A percentile compares a stretch with the other conserved stretches of the same genome.
Conservation (phyloP, 2,113 vertebrate species). For the Puma concolor region DNA sequence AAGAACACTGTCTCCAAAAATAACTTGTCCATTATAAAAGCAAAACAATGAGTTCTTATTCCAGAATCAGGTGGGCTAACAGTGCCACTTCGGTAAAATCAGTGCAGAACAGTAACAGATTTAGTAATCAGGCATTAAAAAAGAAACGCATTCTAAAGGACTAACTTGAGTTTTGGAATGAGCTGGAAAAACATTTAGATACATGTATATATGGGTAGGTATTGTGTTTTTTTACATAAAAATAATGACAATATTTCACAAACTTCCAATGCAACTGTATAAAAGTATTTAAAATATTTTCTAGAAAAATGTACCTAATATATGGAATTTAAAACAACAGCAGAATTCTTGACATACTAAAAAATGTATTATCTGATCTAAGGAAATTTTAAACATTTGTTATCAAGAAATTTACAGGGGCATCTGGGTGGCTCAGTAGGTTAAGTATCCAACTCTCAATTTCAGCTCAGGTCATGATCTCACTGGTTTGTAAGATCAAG, state of each 20-base stretch:
- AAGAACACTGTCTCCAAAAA: background rate
- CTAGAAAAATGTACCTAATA: background rate
- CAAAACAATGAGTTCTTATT: background rate
- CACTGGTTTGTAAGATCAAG: too few species aligned
- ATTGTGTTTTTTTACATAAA: constrained; percentile 21
- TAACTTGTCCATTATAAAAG: background rate
- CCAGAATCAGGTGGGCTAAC: background rate
- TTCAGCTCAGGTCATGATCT: too few species aligned
- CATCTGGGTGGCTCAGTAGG: too few species aligned
- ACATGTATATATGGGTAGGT: background rate
- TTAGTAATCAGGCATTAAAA: background rate
- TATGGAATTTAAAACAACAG: background rate
- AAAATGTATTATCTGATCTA: background rate
- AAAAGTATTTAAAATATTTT: background rate
- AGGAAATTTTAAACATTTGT: background rate
- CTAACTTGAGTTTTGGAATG: background rate
- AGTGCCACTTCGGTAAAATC: background rate
- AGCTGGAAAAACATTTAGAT: background rate
- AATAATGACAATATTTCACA: background rate
- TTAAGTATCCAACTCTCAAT: too few species aligned
- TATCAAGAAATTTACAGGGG: background rate
- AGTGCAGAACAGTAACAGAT: background rate
- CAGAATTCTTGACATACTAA: background rate
- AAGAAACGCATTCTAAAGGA: background rate
- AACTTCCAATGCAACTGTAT: background rate